Evolutionary conservation across 2,113 vertebrate genomes (phyloP).

Genomic region (Oryzias javanicus): DNA sequence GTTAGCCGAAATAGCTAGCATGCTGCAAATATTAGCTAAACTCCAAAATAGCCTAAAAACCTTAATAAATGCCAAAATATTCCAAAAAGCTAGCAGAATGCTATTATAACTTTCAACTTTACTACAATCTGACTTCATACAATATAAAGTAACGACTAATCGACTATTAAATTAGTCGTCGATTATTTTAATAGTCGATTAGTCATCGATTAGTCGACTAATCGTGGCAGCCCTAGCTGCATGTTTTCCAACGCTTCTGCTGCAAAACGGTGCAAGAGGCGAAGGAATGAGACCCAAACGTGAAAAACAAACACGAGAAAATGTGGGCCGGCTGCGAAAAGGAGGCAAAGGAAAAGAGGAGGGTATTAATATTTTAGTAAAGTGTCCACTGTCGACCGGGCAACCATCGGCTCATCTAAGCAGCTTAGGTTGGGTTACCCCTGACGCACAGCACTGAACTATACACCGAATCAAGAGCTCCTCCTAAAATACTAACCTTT

Average conservation of each 20-base stretch:
- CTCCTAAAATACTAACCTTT: neutral
- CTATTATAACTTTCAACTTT: no score
- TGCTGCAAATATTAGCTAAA: no score
- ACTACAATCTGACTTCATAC: no score
- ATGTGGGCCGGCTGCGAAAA: conserved; percentile 19
- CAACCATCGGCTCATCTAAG: conserved; percentile 74
- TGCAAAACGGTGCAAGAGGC: conserved; percentile 6
- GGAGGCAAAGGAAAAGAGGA: conserved; percentile 21
- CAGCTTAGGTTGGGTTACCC: conserved; percentile 66
- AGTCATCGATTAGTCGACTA: no score
- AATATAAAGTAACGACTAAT: no score
- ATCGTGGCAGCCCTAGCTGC: no score
- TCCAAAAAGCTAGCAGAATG: no score
- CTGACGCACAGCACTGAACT: conserved; percentile 22
- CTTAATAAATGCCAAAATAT: no score
- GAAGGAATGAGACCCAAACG: conserved; percentile 44
- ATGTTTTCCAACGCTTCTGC: conserved; percentile 8
- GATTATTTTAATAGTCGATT: no score
- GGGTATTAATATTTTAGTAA: conserved; percentile 77
- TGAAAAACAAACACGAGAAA: conserved; percentile 53
- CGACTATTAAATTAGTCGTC: no score
- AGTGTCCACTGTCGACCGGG: conserved; percentile 64
- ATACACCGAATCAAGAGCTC: conserved; percentile 49
- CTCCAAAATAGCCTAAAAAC: no score
- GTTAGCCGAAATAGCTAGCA: no score